Conservation (phyloP, 2,797 vertebrate genomes). For the Halcyon smyrnensis region DNA sequence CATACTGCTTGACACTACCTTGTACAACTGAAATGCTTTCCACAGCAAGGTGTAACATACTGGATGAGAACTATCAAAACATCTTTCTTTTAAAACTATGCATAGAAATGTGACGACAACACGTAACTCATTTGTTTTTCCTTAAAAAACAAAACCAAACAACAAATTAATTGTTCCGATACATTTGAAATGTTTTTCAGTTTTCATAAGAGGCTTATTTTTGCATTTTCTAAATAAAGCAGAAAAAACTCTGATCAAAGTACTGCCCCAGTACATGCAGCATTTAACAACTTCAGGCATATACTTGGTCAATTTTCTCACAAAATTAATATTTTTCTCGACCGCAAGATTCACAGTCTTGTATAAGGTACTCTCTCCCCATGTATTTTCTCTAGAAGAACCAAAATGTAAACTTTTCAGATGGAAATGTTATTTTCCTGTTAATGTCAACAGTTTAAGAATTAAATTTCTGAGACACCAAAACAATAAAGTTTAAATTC, state of each 20-base stretch:
- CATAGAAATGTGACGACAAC: background rate
- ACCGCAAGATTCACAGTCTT: background rate
- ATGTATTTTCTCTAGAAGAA: background rate
- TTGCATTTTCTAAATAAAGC: background rate
- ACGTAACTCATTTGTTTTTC: background rate
- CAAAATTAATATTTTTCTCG: background rate
- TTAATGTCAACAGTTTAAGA: background rate
- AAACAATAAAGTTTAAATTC: background rate
- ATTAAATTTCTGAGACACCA: background rate
- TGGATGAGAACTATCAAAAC: background rate
- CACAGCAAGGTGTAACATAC: background rate
- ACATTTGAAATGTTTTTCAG: background rate
- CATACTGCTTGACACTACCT: background rate
- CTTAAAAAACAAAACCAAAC: background rate
- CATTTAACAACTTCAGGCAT: background rate
- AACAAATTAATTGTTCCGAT: background rate
- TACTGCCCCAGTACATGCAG: background rate
- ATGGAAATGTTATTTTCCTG: background rate
- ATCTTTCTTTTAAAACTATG: background rate
- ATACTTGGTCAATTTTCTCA: background rate
- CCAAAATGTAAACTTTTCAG: background rate
- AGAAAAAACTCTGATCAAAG: background rate
- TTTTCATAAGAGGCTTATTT: background rate
- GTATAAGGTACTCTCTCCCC: background rate
- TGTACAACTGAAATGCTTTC: background rate